Conservation (phyloP, 2,797 vertebrate species). For the Monodelphis domestica region DNA sequence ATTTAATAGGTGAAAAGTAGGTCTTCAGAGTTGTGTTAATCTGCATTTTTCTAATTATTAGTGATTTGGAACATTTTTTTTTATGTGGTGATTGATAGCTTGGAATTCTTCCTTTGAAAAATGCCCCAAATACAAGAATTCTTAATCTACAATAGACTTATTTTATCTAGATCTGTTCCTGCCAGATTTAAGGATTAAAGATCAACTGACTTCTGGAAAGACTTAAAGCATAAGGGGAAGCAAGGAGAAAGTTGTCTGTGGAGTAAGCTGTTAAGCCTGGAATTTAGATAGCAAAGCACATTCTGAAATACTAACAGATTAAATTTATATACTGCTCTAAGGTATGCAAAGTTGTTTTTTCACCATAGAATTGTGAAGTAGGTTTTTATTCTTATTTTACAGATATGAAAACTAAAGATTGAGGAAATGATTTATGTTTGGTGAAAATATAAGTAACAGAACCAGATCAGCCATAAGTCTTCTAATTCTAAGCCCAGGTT, state of each 20-base stretch:
- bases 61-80: neutral
- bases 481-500: neutral
- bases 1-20: neutral
- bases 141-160: neutral
- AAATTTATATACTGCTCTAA: neutral
- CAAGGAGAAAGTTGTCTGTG: neutral
- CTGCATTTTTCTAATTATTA: neutral
- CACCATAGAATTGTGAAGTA: neutral
- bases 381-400: neutral
- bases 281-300: neutral
- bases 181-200: neutral
- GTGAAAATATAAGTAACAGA: neutral
- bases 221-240: neutral
- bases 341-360: neutral
- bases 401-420: neutral
- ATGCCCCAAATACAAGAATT: neutral
- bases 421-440: neutral
- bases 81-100: neutral
- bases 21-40: neutral
- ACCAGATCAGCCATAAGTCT: neutral
- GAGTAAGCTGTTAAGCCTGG: neutral
- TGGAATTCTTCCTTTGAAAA: neutral
- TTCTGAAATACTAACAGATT: neutral
- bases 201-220: neutral
- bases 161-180: neutral